Evolutionary conservation across 2,888 invertebrate genomes (phyloP).

Genomic region (Thumatha senex): DNA sequence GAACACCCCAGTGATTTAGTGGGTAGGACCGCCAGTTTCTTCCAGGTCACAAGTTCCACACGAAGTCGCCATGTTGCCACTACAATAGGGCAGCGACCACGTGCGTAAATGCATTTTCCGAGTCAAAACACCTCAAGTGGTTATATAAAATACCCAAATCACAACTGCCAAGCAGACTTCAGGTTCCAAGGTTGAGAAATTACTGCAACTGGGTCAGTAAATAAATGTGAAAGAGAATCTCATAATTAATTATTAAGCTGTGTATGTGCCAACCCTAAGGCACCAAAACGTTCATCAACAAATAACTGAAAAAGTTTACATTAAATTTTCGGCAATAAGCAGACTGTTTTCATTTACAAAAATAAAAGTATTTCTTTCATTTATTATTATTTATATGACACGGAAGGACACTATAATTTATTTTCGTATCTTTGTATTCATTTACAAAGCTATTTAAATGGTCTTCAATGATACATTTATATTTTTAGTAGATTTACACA

Average conservation of each 20-base stretch:
- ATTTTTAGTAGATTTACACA: conserved; percentile 23
- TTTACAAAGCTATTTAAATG: conserved; percentile 14
- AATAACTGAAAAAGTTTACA: neutral
- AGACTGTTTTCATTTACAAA: neutral
- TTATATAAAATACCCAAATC: no score
- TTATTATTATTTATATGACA: conserved; percentile 3
- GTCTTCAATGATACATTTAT: conserved; percentile 27
- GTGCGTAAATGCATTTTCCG: no score
- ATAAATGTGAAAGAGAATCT: no score
- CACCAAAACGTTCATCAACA: neutral
- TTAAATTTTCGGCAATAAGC: neutral
- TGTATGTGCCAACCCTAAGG: neutral
- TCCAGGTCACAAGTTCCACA: no score
- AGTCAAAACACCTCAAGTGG: no score
- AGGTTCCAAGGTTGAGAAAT: no score
- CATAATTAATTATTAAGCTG: neutral
- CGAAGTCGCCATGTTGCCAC: no score
- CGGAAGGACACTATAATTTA: neutral
- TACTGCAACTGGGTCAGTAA: no score
- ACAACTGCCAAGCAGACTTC: no score
- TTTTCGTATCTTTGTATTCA: conserved; percentile 6
- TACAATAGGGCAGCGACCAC: no score
- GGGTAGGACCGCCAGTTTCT: no score
- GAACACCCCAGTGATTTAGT: no score
- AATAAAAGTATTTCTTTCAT: neutral